Base-by-base conservation (phyloP, 2,888 invertebrate genomes). In the Tetropium fuscum region DNA sequence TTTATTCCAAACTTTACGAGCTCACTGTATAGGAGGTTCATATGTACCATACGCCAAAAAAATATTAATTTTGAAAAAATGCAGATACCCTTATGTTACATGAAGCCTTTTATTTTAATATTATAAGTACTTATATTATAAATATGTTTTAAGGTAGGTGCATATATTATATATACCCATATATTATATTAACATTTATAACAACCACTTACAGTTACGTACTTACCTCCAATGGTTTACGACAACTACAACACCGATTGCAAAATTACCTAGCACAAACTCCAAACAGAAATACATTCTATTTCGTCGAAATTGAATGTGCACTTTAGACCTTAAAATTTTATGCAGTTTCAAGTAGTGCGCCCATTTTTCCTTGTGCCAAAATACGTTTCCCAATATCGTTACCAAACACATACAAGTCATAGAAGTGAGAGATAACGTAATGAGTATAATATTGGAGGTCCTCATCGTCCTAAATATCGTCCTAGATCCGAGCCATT, bases 191-290 rank as follows among this genome's bases (percentile, higher is more conserved):
- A n/a, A n/a, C n/a, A n/a, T n/a, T n/a, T n/a, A n/a, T n/a, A n/a
- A n/a, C n/a, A n/a, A n/a, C n/a, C n/a, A n/a, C n/a, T n/a, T n/a
- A n/a, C n/a, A n/a, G n/a, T n/a, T n/a, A n/a, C n/a, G 10, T 7
- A 15, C 58, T 63, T 44, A 59, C 64, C 53, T 51, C 49, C 56
- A 64, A 10, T 56, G 58, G 32, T 57, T 51, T 11, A 64, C 25
- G 2, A 22, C 51, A 8, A 19, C 30, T 10, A 59, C 45, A 19
- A 57, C 10, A 2, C 54, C 13, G 25, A 64, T 53, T 5, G 44
- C 27, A 10, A 54, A 13, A 41, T 64, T 61, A 0, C 61, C 64
- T 6, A 64, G 22, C 8, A 61, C 11, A 20, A 59, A 16, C 27
- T 64, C 64, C 11, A 62, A 8, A 22, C 47, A 20, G 25, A 62